Base-by-base conservation (phyloP, 1,140 invertebrate species). In the Drosophila tristis region DNA sequence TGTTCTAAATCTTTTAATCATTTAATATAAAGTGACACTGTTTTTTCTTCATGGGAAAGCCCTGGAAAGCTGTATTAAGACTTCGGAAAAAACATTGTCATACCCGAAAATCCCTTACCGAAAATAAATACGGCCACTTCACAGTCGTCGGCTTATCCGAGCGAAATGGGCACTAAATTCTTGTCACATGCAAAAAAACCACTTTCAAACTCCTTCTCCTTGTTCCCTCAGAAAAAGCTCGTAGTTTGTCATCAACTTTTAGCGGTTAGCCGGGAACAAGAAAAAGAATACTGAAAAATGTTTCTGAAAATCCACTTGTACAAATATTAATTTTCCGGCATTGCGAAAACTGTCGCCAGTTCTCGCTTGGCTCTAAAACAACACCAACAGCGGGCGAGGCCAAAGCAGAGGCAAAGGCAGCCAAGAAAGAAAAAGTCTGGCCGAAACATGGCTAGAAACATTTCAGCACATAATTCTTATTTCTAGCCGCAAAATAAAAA, bases 251-350 rank as follows among this genome's bases (percentile, higher is more conserved):
- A 75, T 54, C 60, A 74, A 74, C 58, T 74, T 74, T 74, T 56
- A 68, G 70, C 66, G 50, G 66, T 63, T 57, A 26, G 51, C 68
- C 63, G 53, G n/a, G 25, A 42, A 25, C 39, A n/a, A 64, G 59
- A 23, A 50, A 9, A 23, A 31, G 9, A 51, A 58, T 26, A 35
- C 35, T 13, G 20, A 66, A 26, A 67, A 66, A 67, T 67, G 66
- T 31, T n/a, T 20, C 56, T 44, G 26, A 54, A 77, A 77, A 77
- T 77, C 74, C 74, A 77, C 74, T 77, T 71, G 74, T 54, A 77
- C 50, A 77, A 77, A 77, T 77, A 77, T 77, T 77, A 77, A 77
- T 77, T 77, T 77, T 77, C 63, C 74, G 60, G 74, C 73, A 66
- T 44, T 55, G 71, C 71, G 54, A 66, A 67, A 75, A 77, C 74